A percentile compares a stretch with the other conserved stretches of the same genome.
These are phyloP conservation scores for Probaryconus sp. DNA, from an alignment of 1,140 invertebrate genomes.

Conservation along the genomic window DNA sequence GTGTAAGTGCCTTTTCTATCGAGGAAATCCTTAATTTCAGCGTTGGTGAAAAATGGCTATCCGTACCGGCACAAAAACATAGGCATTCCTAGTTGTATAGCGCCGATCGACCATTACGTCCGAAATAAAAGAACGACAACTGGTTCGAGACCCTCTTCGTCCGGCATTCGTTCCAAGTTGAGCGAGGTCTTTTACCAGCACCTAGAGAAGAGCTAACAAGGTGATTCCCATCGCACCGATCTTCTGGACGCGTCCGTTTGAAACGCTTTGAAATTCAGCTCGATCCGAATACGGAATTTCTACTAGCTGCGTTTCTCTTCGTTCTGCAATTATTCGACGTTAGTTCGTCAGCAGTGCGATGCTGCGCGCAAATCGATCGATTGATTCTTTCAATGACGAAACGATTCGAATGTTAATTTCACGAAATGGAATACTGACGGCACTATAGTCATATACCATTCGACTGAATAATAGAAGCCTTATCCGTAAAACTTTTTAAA, in stretches of 20 bases:
- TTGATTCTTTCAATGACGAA: constrained; percentile 48
- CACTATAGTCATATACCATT: constrained; percentile 36
- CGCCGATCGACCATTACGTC: constrained; percentile 22
- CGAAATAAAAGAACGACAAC: constrained; percentile 48
- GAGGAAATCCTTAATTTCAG: constrained; percentile 9
- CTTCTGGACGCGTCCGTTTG: constrained; percentile 47
- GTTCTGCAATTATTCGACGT: constrained; percentile 49
- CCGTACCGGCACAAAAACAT: constrained; percentile 11
- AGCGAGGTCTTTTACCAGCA: constrained; percentile 44
- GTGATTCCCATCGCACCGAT: constrained; percentile 55
- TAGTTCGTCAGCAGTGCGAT: constrained; percentile 39
- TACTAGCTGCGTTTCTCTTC: constrained; percentile 43
- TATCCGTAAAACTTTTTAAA: constrained; percentile 40
- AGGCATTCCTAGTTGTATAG: constrained; percentile 27
- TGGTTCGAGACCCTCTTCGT: constrained; percentile 16
- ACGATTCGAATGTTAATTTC: constrained; percentile 59
- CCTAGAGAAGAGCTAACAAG: constrained; percentile 49
- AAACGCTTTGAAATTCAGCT: constrained; percentile 55
- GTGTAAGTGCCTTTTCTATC: no score
- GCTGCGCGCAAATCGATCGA: constrained; percentile 10
- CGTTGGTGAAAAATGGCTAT: constrained; percentile 10
- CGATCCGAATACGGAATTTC: constrained; percentile 56
- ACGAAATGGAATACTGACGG: constrained; percentile 48
- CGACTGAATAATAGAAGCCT: constrained; percentile 31
- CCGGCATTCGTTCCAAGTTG: constrained; percentile 15